phyloP scores from a whole-genome alignment of 2,888 invertebrate species.

The Campaea margaritaria region DNA sequence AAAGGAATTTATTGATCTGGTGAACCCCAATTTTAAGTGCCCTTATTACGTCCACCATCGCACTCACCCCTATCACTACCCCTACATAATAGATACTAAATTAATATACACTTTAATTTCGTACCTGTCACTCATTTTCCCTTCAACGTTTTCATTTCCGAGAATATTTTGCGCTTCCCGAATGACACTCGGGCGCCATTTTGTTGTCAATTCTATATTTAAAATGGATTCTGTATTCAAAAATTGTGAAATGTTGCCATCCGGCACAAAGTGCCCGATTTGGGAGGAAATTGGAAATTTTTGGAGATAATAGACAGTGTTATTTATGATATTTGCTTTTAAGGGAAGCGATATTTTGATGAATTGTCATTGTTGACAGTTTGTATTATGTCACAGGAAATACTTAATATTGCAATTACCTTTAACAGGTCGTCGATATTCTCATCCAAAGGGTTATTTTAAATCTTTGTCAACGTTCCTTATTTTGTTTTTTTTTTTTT shows the following conservation, averaged over 20 bases:
- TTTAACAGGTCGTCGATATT: no score
- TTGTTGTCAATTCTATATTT: conserved; percentile 51
- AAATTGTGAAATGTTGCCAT: conserved; percentile 47
- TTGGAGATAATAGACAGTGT: conserved; percentile 28
- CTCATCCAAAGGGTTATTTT: no score
- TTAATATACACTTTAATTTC: conserved; percentile 66
- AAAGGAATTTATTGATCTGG: no score
- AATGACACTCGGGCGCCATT: conserved; percentile 47
- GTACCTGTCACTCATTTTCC: conserved; percentile 67
- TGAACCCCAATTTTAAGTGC: background rate
- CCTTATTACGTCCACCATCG: conserved; percentile 8
- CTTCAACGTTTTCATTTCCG: conserved; percentile 67
- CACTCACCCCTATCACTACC: conserved; percentile 23
- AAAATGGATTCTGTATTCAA: conserved; percentile 51
- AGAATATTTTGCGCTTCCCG: conserved; percentile 54
- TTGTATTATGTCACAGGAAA: conserved; percentile 1
- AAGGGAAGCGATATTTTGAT: conserved; percentile 6
- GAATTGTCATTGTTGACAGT: conserved; percentile 18
- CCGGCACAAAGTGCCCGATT: conserved; percentile 36
- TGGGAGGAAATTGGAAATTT: conserved; percentile 43
- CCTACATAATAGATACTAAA: conserved; percentile 49
- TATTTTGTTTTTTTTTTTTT: no score
- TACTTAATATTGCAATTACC: conserved; percentile 4
- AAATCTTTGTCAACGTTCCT: no score
- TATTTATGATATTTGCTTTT: conserved; percentile 28